Evolutionary conservation across 2,888 invertebrate species (phyloP).

Genomic region (Athetis lepigone): DNA sequence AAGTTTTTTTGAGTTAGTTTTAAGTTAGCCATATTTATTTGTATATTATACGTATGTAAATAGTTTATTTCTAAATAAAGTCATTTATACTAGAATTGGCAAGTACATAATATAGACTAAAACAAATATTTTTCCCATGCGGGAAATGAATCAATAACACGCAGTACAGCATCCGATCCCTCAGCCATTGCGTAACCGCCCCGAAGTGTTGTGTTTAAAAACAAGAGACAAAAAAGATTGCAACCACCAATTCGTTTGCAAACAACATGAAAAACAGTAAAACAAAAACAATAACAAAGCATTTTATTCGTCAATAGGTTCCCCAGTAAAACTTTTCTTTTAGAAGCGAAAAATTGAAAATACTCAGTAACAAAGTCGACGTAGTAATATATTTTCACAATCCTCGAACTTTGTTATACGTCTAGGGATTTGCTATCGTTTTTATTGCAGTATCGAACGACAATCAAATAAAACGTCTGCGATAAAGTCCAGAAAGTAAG

Average conservation of each 20-base stretch:
- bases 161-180: no score
- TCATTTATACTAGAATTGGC: no score
- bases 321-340: conserved; percentile 40
- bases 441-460: conserved; percentile 53
- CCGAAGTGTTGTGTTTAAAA: no score
- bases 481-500: conserved; percentile 54
- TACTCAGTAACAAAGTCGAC: conserved; percentile 48
- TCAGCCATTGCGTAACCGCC: no score
- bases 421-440: conserved; percentile 57
- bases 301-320: conserved; percentile 19
- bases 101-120: no score
- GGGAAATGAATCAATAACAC: no score
- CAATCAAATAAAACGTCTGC: conserved; percentile 58
- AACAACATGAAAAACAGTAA: not conserved
- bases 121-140: no score
- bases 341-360: conserved; percentile 52
- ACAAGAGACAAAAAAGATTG: not conserved
- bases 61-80: no score
- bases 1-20: no score
- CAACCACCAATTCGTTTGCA: not conserved
- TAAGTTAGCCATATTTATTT: no score
- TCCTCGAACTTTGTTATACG: conserved; percentile 55
- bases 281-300: conserved; percentile 8
- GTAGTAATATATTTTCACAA: conserved; percentile 48
- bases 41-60: no score